These are phyloP conservation scores for Conus canariensis DNA, from an alignment of 2,888 invertebrate genomes.

Conservation along the genomic window DNA sequence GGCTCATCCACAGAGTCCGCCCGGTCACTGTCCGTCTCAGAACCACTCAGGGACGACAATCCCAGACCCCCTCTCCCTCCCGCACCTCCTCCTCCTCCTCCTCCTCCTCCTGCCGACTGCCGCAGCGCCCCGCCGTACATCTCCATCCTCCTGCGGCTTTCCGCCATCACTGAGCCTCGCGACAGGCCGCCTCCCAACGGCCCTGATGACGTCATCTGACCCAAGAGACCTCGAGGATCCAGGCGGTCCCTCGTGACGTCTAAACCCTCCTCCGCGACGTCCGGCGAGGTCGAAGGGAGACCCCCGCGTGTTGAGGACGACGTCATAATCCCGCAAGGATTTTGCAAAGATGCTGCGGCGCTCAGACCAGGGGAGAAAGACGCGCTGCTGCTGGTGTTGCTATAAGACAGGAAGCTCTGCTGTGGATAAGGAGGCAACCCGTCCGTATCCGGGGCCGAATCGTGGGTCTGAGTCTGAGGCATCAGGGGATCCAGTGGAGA, in stretches of 20 bases:
- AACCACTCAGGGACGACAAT: neutral
- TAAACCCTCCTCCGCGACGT: neutral
- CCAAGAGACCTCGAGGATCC: neutral
- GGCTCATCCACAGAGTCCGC: slow-evolving; percentile 31
- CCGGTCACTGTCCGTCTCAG: neutral
- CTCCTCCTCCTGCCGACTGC: neutral
- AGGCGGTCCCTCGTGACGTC: neutral
- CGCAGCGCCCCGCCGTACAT: neutral
- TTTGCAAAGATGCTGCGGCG: neutral
- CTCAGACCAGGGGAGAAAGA: neutral
- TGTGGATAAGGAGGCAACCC: neutral
- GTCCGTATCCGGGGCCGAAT: slow-evolving; percentile 9
- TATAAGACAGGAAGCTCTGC: slow-evolving; percentile 2
- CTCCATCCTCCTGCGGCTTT: neutral
- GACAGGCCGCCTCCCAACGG: neutral
- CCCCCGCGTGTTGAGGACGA: neutral
- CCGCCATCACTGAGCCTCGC: neutral
- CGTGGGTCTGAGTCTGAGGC: slow-evolving; percentile 22
- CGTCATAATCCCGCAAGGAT: neutral
- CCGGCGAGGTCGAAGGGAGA: neutral
- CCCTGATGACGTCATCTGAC: neutral
- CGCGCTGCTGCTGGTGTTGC: neutral
- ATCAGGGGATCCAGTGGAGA: slow-evolving; percentile 26
- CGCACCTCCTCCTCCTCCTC: slow-evolving; percentile 8
- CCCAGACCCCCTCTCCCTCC: neutral